Base-by-base conservation (phyloP, 2,113 vertebrate species). In the Mesoclemmys tuberculata region DNA sequence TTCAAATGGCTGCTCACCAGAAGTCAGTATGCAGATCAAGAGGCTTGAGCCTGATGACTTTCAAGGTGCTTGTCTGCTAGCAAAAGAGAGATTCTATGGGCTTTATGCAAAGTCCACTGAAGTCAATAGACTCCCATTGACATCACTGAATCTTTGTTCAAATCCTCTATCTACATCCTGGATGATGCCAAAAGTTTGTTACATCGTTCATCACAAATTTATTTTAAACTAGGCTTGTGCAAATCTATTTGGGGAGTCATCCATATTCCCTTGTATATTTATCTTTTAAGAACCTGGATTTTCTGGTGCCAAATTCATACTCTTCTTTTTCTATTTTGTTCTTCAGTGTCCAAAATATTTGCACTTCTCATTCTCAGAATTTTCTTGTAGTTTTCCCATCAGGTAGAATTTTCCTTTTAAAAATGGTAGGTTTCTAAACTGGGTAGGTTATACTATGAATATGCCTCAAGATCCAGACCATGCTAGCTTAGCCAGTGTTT, bases 211-310 rank as follows among this genome's bases (percentile, higher is more conserved):
- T 92, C 79, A 84, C 71, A 95, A 82, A 78, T 90, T 82, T 91
- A 80, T 94, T 96, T 86, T 94, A 80, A 89, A 90, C 44, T 84
- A 80, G 89, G 46, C 31, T 80, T 92, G n/a, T 61, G 29, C 22
- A 31, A 86, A 46, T 93, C 85, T 82, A 93, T 92, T 93, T 92
- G 84, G 74, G 91, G 93, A 96, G 58, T 89, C 84, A 75, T 80
- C 78, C 85, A 80, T 46, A 92, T 90, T 51, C 58, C 92, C 71
- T 85, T 83, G 75, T 51, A 86, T 93, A 56, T 81, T 75, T 82
- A 61, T 82, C 54, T 87, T 54, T 85, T 52, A 27, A 87, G 29
- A 89, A 89, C 35, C 24, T 54, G 80, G 46, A 74, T 82, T 18
- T 93, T 95, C 87, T 87, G 41, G 81, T 44, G 90, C 46, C n/a